phyloP scores from a whole-genome alignment of 2,888 invertebrate genomes.

The Periphyllus acericola region DNA sequence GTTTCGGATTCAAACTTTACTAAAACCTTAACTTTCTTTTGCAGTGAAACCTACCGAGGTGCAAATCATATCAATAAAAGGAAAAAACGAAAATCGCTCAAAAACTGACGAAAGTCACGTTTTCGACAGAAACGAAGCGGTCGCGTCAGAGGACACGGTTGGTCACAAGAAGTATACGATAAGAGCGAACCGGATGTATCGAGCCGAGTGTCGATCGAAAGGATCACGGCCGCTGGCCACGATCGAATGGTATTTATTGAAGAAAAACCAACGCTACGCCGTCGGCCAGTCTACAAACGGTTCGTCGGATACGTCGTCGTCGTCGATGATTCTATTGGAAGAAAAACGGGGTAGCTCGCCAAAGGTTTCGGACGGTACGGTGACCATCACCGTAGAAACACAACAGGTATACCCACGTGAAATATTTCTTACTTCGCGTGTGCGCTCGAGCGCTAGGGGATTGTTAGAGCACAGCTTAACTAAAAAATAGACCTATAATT shows the following conservation, averaged over 20 bases:
- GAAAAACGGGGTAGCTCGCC: neutral
- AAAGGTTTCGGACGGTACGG: neutral
- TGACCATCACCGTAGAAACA: constrained; percentile 6
- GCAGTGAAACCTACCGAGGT: constrained; percentile 44
- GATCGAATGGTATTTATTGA: constrained; percentile 41
- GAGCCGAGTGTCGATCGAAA: constrained; percentile 32
- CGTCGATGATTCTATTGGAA: neutral
- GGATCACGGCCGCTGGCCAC: constrained; percentile 32
- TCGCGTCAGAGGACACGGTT: neutral
- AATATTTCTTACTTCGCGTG: neutral
- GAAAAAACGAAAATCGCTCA: neutral
- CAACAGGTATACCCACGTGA: constrained; percentile 38
- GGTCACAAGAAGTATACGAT: constrained; percentile 16
- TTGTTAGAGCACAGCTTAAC: too few relatives aligned
- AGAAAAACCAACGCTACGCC: constrained; percentile 12
- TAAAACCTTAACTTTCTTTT: neutral
- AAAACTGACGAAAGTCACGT: neutral
- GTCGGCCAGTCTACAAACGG: neutral
- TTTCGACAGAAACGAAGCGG: neutral
- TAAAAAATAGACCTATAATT: too few relatives aligned
- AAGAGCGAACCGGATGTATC: constrained; percentile 33
- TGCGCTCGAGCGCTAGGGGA: neutral
- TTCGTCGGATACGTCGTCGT: neutral
- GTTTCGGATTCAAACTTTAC: neutral
- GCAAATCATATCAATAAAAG: constrained; percentile 21